phyloP scores from a whole-genome alignment of 2,888 invertebrate genomes.

The Saturnia japonica region DNA sequence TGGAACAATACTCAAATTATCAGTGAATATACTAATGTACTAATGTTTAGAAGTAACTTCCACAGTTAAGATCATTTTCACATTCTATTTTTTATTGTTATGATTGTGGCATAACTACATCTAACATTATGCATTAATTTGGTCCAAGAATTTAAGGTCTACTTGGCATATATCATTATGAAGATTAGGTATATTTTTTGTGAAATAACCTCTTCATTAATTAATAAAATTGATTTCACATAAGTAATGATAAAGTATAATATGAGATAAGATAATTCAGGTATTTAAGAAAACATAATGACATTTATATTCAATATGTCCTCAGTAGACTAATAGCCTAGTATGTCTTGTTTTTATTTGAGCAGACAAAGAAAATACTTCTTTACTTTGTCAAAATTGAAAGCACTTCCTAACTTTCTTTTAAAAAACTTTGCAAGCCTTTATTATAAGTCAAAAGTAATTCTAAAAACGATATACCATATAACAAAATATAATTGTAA shows the following conservation, averaged over 20 bases:
- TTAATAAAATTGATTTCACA: too few species aligned
- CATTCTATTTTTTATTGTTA: not conserved
- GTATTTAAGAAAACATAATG: not conserved
- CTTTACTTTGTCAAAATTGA: not conserved
- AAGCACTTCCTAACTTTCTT: not conserved
- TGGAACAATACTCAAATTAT: not conserved
- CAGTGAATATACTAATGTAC: not conserved
- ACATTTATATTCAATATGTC: not conserved
- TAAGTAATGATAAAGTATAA: too few species aligned
- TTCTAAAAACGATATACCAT: conserved; percentile 9
- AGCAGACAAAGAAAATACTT: not conserved
- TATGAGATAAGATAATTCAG: too few species aligned
- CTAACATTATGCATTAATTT: not conserved
- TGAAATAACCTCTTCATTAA: too few species aligned
- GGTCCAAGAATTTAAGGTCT: not conserved
- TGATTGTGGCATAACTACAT: not conserved
- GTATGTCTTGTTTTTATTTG: not conserved
- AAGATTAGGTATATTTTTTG: too few species aligned
- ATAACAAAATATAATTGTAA: not conserved
- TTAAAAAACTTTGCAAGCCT: too few species aligned
- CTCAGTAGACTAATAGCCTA: not conserved
- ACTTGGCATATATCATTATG: too few species aligned
- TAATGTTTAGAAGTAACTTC: not conserved
- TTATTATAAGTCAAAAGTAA: not conserved
- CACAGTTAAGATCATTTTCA: not conserved